These are phyloP conservation scores for Pristionchus arcanus DNA, from an alignment of 2,888 invertebrate genomes.

Conservation along the genomic window DNA sequence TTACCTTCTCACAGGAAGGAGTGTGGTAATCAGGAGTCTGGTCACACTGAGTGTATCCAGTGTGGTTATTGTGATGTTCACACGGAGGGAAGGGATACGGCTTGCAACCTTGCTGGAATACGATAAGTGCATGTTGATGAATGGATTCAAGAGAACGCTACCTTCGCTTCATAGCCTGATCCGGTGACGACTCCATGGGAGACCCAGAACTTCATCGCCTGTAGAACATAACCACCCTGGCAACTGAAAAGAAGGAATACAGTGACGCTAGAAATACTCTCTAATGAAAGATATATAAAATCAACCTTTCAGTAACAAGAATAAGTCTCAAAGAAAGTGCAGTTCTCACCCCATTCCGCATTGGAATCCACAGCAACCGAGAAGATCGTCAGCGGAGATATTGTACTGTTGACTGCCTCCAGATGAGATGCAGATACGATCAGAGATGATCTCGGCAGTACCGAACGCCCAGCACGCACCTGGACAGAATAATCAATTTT, in stretches of 20 bases:
- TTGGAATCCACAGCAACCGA: slow-evolving; percentile 79
- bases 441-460: slow-evolving; percentile 81
- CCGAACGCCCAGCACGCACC: slow-evolving; percentile 87
- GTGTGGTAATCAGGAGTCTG: slow-evolving; percentile 58
- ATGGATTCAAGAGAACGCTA: not conserved
- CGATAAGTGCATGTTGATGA: not conserved
- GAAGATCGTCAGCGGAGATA: slow-evolving; percentile 81
- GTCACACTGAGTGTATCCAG: slow-evolving; percentile 79
- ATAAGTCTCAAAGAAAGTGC: not conserved
- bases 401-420: slow-evolving; percentile 69
- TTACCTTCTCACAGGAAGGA: slow-evolving; percentile 59
- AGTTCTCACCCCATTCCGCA: slow-evolving; percentile 80
- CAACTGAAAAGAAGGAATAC: not conserved
- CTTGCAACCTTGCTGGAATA: slow-evolving; percentile 85
- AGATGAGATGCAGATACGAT: slow-evolving; percentile 81
- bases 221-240: slow-evolving; percentile 87
- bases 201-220: slow-evolving; percentile 93
- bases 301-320: too few species aligned
- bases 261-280: not conserved
- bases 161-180: slow-evolving; percentile 82
- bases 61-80: slow-evolving; percentile 91
- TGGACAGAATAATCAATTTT: not conserved
- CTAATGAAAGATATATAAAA: too few species aligned
- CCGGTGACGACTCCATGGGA: slow-evolving; percentile 90
- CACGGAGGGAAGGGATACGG: slow-evolving; percentile 92